Percentiles rank a stretch among this genome's conserved stretches.
phyloP scores from a whole-genome alignment of 2,888 invertebrate genomes.

The Cerceris rybyensis region DNA sequence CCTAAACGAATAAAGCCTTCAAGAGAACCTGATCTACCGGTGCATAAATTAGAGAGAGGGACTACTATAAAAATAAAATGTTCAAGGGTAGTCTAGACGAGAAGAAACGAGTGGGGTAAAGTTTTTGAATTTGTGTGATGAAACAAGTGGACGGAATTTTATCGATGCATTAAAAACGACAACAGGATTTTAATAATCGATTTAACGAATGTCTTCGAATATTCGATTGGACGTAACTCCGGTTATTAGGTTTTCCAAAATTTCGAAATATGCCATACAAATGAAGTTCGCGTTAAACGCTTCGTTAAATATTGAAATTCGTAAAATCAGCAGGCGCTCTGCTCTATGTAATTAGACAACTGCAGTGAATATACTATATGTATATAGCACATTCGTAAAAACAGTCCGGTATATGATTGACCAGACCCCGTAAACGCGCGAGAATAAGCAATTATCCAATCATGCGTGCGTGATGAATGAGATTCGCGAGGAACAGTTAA shows the following conservation, averaged over 20 bases:
- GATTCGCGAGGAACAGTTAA: constrained; percentile 37
- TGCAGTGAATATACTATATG: not conserved
- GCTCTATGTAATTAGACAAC: constrained; percentile 28
- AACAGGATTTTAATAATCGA: no score
- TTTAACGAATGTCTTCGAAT: no score
- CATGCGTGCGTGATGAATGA: constrained; percentile 28
- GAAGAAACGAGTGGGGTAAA: not conserved
- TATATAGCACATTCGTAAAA: constrained; percentile 23
- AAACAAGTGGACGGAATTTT: no score
- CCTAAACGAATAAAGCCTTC: not conserved
- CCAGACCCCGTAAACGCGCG: constrained; percentile 22
- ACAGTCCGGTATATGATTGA: constrained; percentile 27
- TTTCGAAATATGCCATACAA: no score
- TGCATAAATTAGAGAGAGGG: not conserved
- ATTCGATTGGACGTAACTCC: no score
- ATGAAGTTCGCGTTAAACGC: no score
- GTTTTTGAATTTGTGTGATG: not conserved
- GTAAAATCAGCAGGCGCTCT: not conserved
- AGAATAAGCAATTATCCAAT: constrained; percentile 47
- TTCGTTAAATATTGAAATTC: constrained; percentile 5
- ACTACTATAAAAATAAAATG: not conserved
- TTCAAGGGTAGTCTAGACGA: not conserved
- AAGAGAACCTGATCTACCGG: not conserved
- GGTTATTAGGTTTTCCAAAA: no score
- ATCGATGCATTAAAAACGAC: no score